phyloP scores from a whole-genome alignment of 2,797 vertebrate species.

The Pagetopsis macropterus region DNA sequence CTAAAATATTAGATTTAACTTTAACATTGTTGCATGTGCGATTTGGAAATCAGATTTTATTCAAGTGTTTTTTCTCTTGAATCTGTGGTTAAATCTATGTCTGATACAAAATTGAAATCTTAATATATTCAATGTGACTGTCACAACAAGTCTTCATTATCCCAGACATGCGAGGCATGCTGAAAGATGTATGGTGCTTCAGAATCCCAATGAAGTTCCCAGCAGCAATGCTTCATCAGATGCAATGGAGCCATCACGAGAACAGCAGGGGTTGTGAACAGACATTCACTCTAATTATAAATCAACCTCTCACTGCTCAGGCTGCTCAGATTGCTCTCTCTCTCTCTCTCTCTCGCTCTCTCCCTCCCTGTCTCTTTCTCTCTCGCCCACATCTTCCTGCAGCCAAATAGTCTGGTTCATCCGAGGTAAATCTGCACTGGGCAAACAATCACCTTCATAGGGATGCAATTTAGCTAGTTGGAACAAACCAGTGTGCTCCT shows the following conservation, averaged over 20 bases:
- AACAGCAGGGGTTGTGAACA: slow-evolving; percentile 75
- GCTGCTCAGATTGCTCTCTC: slow-evolving; percentile 54
- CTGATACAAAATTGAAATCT: background rate
- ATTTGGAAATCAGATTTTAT: background rate
- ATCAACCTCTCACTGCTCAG: slow-evolving; percentile 73
- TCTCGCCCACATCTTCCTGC: slow-evolving; percentile 63
- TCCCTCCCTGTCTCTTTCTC: slow-evolving; percentile 31
- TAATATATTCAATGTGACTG: slow-evolving; percentile 7
- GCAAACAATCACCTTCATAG: slow-evolving; percentile 66
- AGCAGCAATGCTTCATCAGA: slow-evolving; percentile 62
- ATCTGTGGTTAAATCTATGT: background rate
- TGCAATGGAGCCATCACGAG: slow-evolving; percentile 71
- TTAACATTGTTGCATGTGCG: background rate
- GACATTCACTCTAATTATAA: slow-evolving; percentile 79
- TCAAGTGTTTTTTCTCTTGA: background rate
- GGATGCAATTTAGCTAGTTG: slow-evolving; percentile 36
- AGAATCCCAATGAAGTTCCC: slow-evolving; percentile 74
- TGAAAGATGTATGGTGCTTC: slow-evolving; percentile 56
- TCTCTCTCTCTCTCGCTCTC: slow-evolving; percentile 28
- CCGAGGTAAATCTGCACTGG: slow-evolving; percentile 73
- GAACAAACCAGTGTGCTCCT: slow-evolving; percentile 22
- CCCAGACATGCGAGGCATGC: slow-evolving; percentile 29
- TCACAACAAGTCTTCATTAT: slow-evolving; percentile 38
- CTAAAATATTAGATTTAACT: background rate
- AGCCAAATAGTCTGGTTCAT: slow-evolving; percentile 79